A percentile compares a stretch with the other conserved stretches of the same genome.
Conservation (phyloP, 1,140 invertebrate species). For the Leptonema lineaticorne region DNA sequence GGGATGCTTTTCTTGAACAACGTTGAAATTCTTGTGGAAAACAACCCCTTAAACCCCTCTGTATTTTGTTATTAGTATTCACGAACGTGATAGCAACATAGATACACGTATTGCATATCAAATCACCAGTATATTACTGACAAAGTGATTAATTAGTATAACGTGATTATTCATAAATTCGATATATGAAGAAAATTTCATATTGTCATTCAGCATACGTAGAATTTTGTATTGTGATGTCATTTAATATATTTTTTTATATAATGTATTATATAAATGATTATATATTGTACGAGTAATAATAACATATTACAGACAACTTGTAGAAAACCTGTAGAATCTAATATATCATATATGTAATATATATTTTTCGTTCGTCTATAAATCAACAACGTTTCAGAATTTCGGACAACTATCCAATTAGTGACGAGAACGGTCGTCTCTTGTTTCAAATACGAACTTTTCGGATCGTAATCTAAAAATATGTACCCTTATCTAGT, state of each 20-base stretch:
- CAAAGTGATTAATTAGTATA: slow-evolving; percentile 16
- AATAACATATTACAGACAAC: neutral
- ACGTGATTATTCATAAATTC: neutral
- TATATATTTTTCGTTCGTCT: neutral
- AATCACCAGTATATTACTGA: neutral
- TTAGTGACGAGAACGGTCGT: neutral
- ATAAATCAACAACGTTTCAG: neutral
- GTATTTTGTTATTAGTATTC: slow-evolving; percentile 11
- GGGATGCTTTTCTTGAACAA: neutral
- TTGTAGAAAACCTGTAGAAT: neutral
- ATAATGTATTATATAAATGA: no score
- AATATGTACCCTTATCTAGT: neutral
- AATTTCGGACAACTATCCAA: neutral
- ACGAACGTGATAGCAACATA: neutral
- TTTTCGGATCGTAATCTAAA: neutral
- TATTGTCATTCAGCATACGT: no score
- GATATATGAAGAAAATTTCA: no score
- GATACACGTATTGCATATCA: slow-evolving; percentile 13
- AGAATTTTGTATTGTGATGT: neutral
- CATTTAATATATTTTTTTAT: no score
- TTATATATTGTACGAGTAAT: neutral
- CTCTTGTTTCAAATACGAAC: neutral
- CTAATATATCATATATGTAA: neutral
- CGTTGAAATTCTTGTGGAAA: neutral
- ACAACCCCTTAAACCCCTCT: neutral